These are phyloP conservation scores for Xiphophorus hellerii DNA, from an alignment of 2,113 vertebrate genomes.

Conservation along the genomic window DNA sequence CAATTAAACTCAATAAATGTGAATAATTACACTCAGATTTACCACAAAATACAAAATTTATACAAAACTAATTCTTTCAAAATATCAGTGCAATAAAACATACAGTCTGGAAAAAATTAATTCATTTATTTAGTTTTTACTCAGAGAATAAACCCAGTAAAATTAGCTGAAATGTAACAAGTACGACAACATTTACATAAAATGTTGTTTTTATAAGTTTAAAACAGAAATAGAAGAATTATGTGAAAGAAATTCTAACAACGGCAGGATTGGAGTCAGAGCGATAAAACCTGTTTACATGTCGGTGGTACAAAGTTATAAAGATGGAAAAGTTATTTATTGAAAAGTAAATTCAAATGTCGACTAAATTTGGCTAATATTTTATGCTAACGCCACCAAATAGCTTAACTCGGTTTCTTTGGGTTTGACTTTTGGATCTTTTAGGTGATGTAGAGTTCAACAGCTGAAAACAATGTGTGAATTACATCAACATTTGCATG, in stretches of 20 bases:
- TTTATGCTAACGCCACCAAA: too few relatives aligned
- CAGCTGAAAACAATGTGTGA: not conserved
- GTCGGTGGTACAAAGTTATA: not conserved
- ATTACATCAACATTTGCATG: not conserved
- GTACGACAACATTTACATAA: not conserved
- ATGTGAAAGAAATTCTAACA: not conserved
- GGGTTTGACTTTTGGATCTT: not conserved
- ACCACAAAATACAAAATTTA: not conserved
- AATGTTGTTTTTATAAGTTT: not conserved
- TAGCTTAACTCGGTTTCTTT: not conserved
- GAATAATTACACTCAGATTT: not conserved
- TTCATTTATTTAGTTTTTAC: not conserved
- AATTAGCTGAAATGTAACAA: not conserved
- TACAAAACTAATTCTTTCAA: not conserved
- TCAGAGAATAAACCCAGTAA: not conserved
- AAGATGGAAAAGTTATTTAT: not conserved
- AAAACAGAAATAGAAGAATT: not conserved
- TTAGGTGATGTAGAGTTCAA: not conserved
- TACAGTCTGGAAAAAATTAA: not conserved
- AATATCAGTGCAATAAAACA: not conserved
- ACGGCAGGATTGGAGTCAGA: not conserved
- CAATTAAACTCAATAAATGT: not conserved
- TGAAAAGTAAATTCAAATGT: not conserved
- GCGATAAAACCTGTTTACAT: not conserved
- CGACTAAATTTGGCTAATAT: not conserved